Evolutionary conservation across 2,888 invertebrate species (phyloP).

Genomic region (Mallateleia sp.): DNA sequence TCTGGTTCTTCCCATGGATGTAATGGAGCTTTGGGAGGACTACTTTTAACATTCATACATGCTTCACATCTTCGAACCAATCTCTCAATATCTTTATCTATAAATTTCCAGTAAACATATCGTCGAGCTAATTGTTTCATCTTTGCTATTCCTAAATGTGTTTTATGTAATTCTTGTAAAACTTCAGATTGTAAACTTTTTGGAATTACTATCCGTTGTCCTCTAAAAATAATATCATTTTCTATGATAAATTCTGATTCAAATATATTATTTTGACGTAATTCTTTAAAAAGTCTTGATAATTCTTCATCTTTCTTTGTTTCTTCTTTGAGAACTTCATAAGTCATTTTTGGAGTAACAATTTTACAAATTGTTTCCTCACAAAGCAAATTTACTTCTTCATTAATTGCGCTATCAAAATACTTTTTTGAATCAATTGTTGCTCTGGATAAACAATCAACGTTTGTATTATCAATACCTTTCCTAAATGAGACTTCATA

Average conservation of each 20-base stretch:
- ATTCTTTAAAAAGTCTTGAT: no score
- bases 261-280: no score
- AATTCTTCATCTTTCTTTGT: no score
- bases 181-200: constrained; percentile 32
- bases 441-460: constrained; percentile 57
- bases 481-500: constrained; percentile 39
- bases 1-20: constrained; percentile 76
- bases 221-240: constrained; percentile 74
- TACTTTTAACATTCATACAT: constrained; percentile 53
- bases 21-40: constrained; percentile 63
- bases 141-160: constrained; percentile 71
- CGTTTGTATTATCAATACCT: constrained; percentile 38
- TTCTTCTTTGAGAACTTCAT: no score
- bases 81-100: constrained; percentile 75
- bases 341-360: no score
- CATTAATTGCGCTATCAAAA: constrained; percentile 16
- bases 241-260: no score
- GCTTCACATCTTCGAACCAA: constrained; percentile 51
- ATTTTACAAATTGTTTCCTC: no score
- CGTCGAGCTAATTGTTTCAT: constrained; percentile 74
- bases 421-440: not conserved
- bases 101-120: constrained; percentile 75
- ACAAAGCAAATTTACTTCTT: constrained; percentile 25
- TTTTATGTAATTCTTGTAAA: constrained; percentile 67
- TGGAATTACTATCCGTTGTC: constrained; percentile 79